Conservation (phyloP, 2,113 vertebrate species). For the Mohoua ochrocephala region DNA sequence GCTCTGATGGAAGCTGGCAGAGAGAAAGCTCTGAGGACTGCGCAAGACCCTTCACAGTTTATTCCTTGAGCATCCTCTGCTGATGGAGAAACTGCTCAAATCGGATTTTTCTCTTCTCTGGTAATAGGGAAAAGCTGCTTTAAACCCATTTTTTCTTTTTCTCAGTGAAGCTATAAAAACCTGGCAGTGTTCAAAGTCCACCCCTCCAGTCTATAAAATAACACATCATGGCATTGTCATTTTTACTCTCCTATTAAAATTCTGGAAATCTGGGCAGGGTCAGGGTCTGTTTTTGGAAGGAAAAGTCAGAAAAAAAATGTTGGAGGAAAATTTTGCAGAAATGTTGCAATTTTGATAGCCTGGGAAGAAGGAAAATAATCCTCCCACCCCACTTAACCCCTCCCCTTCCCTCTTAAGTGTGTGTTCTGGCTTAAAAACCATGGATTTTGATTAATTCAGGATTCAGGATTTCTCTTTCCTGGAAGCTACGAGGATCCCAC, state of each 20-base stretch:
- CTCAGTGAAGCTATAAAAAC: not conserved
- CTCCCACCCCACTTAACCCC: not conserved
- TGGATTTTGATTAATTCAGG: not conserved
- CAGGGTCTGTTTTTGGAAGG: not conserved
- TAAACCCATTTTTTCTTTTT: not conserved
- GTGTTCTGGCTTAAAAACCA: not conserved
- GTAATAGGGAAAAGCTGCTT: not conserved
- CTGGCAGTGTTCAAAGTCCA: not conserved
- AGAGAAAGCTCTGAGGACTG: not conserved
- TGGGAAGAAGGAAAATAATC: not conserved
- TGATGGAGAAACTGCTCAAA: not conserved
- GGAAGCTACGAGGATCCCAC: not conserved
- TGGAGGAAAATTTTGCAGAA: not conserved
- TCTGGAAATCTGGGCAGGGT: not conserved
- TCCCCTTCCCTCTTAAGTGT: not conserved
- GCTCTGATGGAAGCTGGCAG: not conserved
- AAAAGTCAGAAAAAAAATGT: not conserved
- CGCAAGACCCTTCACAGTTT: not conserved
- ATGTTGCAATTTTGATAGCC: not conserved
- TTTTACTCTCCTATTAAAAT: not conserved
- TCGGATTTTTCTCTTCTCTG: not conserved
- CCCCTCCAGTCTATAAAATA: not conserved
- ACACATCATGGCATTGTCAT: fast-evolving
- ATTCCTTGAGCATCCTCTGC: not conserved
- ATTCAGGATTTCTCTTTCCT: not conserved